Evolutionary conservation across 2,797 vertebrate species (phyloP), one percentile per base, ranked within the genome.

Genomic region (Amphiprion clarkii): DNA sequence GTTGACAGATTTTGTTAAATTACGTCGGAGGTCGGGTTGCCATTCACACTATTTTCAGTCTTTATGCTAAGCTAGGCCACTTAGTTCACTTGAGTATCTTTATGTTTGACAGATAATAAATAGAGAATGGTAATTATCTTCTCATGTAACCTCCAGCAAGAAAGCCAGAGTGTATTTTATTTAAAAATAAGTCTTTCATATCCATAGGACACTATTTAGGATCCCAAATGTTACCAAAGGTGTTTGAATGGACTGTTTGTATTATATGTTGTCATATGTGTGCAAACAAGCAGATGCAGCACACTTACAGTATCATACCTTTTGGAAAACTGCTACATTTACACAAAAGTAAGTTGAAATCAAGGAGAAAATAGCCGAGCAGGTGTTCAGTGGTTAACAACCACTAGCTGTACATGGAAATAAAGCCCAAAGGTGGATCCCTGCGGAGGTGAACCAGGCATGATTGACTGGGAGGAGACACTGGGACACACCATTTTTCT

Each of bases 381-480:
- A 14, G 27, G 55, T 67, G 52, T 27, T 62, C 27, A 60, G 65
- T 6, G 13, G 46, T 63, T 55, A 64, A 33, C 19, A 25, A 48
- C 52, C 19, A n/a, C 31, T 67, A 31, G 39, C 27, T 68, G 16
- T 21, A 64, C 53, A 23, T 69, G 60, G 40, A 60, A 54, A 63
- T 48, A 54, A 74, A 63, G 23, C 57, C 62, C 54, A 31, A 25
- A 60, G 40, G 56, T 56, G 56, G 33, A 21, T 86, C 52, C 68
- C 27, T 13, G 21, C 71, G 71, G 71, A 44, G 16, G 19, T 25
- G 52, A 39, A 52, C 6, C 17, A 10, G 17, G 6, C 21, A 27
- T 52, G 65, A 76, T 44, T 78, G 67, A 75, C 65, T 55, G 78
- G 33, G 13, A 27, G 25, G 39, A 67, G 58, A 55, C 7, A 29